These are phyloP conservation scores for Podarcis cretensis DNA, from an alignment of 2,113 vertebrate genomes.

Conservation along the genomic window DNA sequence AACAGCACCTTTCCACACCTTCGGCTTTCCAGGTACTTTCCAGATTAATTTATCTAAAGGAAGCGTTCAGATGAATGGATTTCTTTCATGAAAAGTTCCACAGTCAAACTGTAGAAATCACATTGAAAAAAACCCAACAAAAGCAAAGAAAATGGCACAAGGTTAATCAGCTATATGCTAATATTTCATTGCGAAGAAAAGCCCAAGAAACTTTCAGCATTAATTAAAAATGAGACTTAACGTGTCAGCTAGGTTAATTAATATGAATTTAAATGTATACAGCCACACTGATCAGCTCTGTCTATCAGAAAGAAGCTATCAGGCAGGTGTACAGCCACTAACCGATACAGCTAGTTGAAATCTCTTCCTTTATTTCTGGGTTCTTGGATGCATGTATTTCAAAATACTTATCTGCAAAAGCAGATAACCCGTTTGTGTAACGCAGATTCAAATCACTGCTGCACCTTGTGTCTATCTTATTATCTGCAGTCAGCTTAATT, in stretches of 20 bases:
- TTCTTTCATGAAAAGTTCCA: not conserved
- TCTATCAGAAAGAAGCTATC: not conserved
- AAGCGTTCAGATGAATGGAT: not conserved
- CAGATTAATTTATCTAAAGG: not conserved
- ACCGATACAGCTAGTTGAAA: not conserved
- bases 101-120: not conserved
- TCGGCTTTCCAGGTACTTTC: not conserved
- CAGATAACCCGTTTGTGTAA: not conserved
- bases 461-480: not conserved
- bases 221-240: slow-evolving; percentile 27
- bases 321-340: not conserved
- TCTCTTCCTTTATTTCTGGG: not conserved
- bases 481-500: not conserved
- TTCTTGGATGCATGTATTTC: not conserved
- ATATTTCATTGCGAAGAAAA: not conserved
- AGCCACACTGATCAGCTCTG: not conserved
- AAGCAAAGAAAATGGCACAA: not conserved
- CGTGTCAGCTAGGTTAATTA: not conserved
- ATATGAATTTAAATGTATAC: not conserved
- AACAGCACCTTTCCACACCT: not conserved
- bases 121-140: not conserved
- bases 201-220: not conserved
- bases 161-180: slow-evolving; percentile 22
- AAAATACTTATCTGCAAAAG: not conserved
- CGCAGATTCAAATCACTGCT: not conserved